Evolutionary conservation across 35 echinoderm and acorn worm species (phyloP).

Genomic region (Heliocidaris tuberculata): DNA sequence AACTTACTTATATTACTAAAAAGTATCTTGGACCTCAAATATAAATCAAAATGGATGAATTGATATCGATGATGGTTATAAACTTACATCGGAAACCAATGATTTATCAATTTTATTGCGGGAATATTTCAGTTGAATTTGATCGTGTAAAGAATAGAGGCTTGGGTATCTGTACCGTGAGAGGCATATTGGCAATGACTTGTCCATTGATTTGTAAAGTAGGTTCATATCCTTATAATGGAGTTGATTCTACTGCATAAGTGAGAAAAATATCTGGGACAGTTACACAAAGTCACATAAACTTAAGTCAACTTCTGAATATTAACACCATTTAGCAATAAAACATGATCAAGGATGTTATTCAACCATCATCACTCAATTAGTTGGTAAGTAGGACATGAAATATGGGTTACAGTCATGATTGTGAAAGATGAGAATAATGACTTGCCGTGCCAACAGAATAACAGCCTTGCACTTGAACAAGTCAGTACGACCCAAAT

Average conservation of each 20-base stretch:
- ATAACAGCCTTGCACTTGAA: background rate
- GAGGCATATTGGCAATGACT: background rate
- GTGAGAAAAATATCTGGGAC: background rate
- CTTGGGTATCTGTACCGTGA: too few species aligned
- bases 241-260: too few species aligned
- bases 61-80: too few species aligned
- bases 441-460: background rate
- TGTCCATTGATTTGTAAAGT: background rate
- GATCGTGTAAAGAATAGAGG: too few species aligned
- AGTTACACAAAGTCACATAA: background rate
- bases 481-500: background rate
- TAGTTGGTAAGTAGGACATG: background rate
- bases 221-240: background rate
- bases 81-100: too few species aligned
- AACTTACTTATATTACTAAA: too few species aligned
- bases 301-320: background rate
- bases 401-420: slow-evolving; percentile 12
- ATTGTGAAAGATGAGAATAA: background rate
- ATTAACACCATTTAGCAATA: slow-evolving; percentile 3
- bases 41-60: too few species aligned
- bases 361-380: background rate
- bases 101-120: too few species aligned
- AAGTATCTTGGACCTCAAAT: too few species aligned
- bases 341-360: background rate
- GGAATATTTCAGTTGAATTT: too few species aligned